Conservation (phyloP, 2,797 vertebrate genomes). For the Otolemur crassicaudatus region DNA sequence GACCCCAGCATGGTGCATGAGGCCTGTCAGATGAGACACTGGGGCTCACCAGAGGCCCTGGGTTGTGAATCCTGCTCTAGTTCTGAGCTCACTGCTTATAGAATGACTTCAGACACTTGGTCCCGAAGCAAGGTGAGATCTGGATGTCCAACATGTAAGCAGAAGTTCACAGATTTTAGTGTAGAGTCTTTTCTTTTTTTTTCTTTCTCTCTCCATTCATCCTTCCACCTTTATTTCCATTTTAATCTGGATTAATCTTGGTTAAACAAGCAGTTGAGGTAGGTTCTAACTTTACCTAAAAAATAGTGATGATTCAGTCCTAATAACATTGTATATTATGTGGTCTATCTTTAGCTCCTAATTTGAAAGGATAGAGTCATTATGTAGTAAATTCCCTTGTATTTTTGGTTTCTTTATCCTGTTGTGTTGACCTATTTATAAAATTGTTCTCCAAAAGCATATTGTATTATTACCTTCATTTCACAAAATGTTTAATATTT, state of each 20-base stretch:
- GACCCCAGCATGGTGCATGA: neutral
- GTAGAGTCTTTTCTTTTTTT: neutral
- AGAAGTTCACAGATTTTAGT: neutral
- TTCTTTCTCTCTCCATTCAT: neutral
- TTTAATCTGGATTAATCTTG: neutral
- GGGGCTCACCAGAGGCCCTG: neutral
- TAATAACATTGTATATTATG: neutral
- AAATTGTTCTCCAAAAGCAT: neutral
- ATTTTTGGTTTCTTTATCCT: neutral
- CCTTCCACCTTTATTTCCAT: neutral
- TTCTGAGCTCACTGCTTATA: neutral
- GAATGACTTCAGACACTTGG: neutral
- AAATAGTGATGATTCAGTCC: neutral
- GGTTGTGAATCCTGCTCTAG: neutral
- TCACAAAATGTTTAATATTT: neutral
- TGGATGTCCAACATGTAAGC: neutral
- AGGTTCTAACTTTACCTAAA: neutral
- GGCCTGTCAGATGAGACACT: neutral
- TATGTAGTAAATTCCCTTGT: neutral
- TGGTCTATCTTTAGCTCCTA: neutral
- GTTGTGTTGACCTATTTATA: neutral
- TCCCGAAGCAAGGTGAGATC: neutral
- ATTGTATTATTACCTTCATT: neutral
- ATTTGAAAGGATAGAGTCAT: neutral
- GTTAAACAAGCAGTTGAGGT: neutral